Conservation (phyloP, 23 tunicate species). For the Trididemnum nubilum region DNA sequence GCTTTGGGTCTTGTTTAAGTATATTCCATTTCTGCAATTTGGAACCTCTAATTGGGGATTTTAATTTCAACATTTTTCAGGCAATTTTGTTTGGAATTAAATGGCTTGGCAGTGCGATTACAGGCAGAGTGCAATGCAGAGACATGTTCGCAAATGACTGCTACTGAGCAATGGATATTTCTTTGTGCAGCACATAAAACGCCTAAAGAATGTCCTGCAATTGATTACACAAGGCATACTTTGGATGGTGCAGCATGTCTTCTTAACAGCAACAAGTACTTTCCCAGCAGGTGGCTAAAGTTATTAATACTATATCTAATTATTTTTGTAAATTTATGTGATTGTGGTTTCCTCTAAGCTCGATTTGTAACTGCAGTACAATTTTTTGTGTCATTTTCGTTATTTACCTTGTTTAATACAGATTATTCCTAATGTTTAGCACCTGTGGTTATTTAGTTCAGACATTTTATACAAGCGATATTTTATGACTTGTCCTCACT, state of each 20-base stretch:
- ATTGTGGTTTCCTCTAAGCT: no score
- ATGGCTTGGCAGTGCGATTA: constrained; percentile 78
- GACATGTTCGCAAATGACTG: constrained; percentile 97
- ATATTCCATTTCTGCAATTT: no score
- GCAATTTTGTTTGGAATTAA: constrained; percentile 93
- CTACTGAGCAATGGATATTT: constrained; percentile 99
- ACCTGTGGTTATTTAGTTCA: no score
- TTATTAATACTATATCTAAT: background rate
- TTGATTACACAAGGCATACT: constrained; percentile 97
- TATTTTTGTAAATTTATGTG: background rate
- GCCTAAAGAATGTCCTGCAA: constrained; percentile 99
- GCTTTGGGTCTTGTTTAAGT: no score
- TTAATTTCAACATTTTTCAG: constrained; percentile 55
- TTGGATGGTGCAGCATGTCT: constrained; percentile 97
- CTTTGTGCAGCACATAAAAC: constrained; percentile 99
- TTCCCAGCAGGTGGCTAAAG: constrained; percentile 72
- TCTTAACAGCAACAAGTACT: constrained; percentile 95
- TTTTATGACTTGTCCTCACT: no score
- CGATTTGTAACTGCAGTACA: no score
- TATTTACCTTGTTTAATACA: no score
- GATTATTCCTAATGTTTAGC: no score
- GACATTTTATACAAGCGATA: no score
- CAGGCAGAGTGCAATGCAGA: constrained; percentile 89
- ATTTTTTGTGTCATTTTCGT: no score
- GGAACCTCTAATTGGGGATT: no score